Base-by-base conservation (phyloP, 1,140 invertebrate genomes). In the Monomorium pharaonis region DNA sequence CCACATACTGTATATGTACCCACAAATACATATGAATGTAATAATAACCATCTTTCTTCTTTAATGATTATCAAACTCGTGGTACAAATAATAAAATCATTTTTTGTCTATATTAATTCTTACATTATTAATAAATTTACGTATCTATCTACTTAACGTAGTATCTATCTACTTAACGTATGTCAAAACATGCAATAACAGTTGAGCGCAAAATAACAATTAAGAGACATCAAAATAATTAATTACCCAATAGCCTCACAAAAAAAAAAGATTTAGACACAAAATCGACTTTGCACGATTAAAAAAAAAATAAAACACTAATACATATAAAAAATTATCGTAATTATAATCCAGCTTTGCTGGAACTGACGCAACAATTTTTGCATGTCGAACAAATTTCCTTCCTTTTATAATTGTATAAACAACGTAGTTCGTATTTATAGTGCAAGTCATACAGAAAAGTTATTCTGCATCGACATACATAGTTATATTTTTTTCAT, bases 401-500 rank as follows among this genome's bases (percentile, higher is more conserved):
- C 4, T 51, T 75, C 6, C 14, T 56, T 37, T 58, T 18, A 7
- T 62, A n/a, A 30, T 54, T 33, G 6, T 2, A 77, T 7, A 30
- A 44, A 42, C 27, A 62, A 37, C 30, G 14, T 24, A n/a, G 9
- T 9, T 16, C 2, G 33, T 37, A 74, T 16, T 21, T 16, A n/a
- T n/a, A 30, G 0, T 27, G 6, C 30, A 47, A 44, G 10, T n/a
- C 6, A 42, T 5, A 3, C 7, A 21, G 24, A 7, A 30, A 21
- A 47, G 0, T 63, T 14, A 27, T 27, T 33, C 5, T 30, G 10
- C 1, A 27, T 54, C 18, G 27, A 49, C 27, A 18, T 37, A 3
- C 18, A 16, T 54, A 62, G 62, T 77, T 77, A 47, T 62, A 47
- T 30, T 47, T 77, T n/a, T 37, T 67, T 51, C 7, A 62, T 14